Evolutionary conservation across 2,113 vertebrate genomes (phyloP).

Genomic region (Trachemys scripta): DNA sequence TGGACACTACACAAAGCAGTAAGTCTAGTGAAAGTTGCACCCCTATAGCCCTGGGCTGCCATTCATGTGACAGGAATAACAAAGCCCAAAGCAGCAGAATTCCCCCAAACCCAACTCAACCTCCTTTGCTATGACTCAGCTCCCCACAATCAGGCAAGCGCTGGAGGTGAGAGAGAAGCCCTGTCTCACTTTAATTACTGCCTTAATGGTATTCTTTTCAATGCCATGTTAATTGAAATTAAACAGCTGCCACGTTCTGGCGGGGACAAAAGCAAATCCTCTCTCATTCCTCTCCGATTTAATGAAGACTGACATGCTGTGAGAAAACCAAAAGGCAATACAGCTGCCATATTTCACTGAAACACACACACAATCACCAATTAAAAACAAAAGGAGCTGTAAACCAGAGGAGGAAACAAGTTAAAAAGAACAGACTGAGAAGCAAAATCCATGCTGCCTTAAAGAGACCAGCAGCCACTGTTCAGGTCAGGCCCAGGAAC

Average conservation of each 20-base stretch:
- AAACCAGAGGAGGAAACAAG: background rate
- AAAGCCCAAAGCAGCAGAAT: slow-evolving; percentile 39
- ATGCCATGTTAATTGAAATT: slow-evolving; percentile 80
- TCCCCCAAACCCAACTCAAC: slow-evolving; percentile 39
- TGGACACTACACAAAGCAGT: background rate
- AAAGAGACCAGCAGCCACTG: background rate
- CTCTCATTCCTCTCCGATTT: slow-evolving; percentile 42
- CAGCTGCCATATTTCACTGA: slow-evolving; percentile 37
- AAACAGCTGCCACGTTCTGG: slow-evolving; percentile 74
- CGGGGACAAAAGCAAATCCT: slow-evolving; percentile 71
- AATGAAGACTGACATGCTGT: slow-evolving; percentile 68
- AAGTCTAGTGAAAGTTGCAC: background rate
- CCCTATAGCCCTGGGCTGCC: background rate
- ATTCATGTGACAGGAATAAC: background rate
- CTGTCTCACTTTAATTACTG: slow-evolving; percentile 76
- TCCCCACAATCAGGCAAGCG: background rate
- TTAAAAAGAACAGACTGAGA: background rate
- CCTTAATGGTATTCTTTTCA: slow-evolving; percentile 69
- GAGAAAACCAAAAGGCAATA: slow-evolving; percentile 59
- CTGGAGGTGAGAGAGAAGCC: slow-evolving; percentile 4
- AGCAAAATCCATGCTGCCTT: background rate
- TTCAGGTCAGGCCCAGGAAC: background rate
- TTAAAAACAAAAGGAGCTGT: background rate
- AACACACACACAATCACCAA: background rate
- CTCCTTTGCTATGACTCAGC: background rate